Evolutionary conservation across 2,888 invertebrate genomes (phyloP), one percentile per base, ranked within the genome.

Genomic region (Conus canariensis): DNA sequence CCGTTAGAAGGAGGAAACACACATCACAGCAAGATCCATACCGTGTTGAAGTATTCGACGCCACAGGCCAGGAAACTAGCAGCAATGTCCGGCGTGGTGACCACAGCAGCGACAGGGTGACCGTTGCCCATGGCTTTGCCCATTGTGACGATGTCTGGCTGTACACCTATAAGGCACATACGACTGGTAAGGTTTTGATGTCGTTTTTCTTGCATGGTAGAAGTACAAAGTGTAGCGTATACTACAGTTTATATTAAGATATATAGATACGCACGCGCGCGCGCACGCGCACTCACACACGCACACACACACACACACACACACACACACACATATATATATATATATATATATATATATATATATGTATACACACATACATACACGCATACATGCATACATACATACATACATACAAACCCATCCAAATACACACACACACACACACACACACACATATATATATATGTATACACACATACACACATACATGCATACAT

Each of bases 61-160:
- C 99, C 99, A 10, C 98, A 98, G 90, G 97, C 97, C 74, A 97
- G 97, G 96, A 99, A 99, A 94, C 98, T 98, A 93, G 98, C 97
- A 0, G 99, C 99, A 90, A 99, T 98, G 95, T 98, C 98, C 67
- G 97, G 97, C 0, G 99, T 99, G 0, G 99, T 99, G 85, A 99
- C 97, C 4, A 99, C 99, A 10, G 99, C 99, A 0, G 99, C 98
- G 0, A 99, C 98, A 0, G 99, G 99, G 92, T 96, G 96, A 30
- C 96, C 99, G 96, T 99, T 99, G 22, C 99, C 99, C 99, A 99
- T 99, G 0, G 99, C 99, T 96, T 99, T 97, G 90, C 99, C 99
- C 96, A 99, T 97, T 0, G 99, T 99, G 9, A 99, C 99, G 94
- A 99, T 99, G 95, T 99, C 99, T 0, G 99, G 99, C 3, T 98